Percentiles rank a stretch among this genome's conserved stretches.
Evolutionary conservation across 2,113 vertebrate genomes (phyloP).

Genomic region (Lonchura striata): DNA sequence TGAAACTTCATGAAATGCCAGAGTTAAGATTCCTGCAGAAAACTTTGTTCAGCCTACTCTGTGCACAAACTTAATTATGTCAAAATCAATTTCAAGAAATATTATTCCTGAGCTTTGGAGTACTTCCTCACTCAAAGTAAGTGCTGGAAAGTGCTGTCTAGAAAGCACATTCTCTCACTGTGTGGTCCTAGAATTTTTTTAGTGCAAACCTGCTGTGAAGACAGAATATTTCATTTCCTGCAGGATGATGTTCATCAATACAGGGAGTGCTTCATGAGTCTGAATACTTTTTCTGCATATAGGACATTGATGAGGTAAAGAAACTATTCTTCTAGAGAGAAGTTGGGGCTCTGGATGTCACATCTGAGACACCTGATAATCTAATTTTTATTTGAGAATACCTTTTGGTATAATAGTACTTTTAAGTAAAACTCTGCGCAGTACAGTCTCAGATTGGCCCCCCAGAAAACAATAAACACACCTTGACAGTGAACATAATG

Average conservation of each 20-base stretch:
- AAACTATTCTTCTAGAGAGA: not conserved
- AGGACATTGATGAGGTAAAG: not conserved
- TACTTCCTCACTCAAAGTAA: not conserved
- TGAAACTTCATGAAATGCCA: not conserved
- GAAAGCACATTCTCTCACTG: not conserved
- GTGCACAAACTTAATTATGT: not conserved
- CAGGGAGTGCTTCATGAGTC: not conserved
- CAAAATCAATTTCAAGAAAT: not conserved
- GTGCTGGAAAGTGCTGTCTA: not conserved
- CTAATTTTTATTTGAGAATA: not conserved
- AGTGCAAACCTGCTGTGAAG: not conserved
- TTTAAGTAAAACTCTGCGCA: not conserved
- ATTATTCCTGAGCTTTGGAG: not conserved
- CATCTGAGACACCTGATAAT: not conserved
- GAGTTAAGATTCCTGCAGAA: not conserved
- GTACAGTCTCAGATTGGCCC: accelerated
- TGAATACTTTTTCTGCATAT: not conserved
- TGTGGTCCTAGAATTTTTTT: constrained; percentile 12
- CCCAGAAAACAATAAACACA: not conserved
- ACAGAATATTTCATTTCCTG: constrained; percentile 6
- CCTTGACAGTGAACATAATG: not conserved
- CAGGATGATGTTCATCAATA: not conserved
- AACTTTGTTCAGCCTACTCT: not conserved
- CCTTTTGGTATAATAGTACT: not conserved
- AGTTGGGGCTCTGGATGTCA: not conserved